These are phyloP conservation scores for Coendou prehensilis DNA, from an alignment of 2,797 vertebrate species.

Conservation along the genomic window DNA sequence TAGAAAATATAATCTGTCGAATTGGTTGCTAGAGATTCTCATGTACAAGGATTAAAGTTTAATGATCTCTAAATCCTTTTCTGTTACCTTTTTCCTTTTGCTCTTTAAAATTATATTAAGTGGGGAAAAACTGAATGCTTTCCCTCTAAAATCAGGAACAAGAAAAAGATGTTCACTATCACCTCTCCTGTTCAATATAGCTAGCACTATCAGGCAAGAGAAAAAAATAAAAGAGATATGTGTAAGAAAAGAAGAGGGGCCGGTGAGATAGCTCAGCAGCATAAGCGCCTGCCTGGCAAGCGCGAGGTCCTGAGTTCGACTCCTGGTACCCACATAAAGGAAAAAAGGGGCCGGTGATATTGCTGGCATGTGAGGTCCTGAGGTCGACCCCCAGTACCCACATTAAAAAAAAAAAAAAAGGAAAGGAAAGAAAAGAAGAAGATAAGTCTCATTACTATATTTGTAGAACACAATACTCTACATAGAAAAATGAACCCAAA, in stretches of 20 bases:
- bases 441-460: neutral
- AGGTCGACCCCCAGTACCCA: too few relatives aligned
- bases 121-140: neutral
- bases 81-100: neutral
- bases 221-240: neutral
- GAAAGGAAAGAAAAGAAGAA: neutral
- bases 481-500: neutral
- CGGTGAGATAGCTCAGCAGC: too few relatives aligned
- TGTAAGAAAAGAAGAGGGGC: neutral
- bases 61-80: conserved; percentile 33
- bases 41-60: conserved; percentile 46
- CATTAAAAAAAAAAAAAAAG: too few relatives aligned
- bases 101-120: neutral
- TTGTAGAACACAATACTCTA: neutral
- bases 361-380: too few relatives aligned
- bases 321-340: too few relatives aligned
- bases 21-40: conserved; percentile 60
- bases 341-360: too few relatives aligned
- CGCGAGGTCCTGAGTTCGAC: too few relatives aligned
- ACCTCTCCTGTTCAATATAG: neutral
- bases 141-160: neutral
- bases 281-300: too few relatives aligned
- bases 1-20: conserved; percentile 67
- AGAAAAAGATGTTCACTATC: neutral
- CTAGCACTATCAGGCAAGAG: neutral